Percentiles rank a stretch among this genome's conserved stretches.
Conservation (phyloP, 2,113 vertebrate species). For the Rhabdornis inornatus region DNA sequence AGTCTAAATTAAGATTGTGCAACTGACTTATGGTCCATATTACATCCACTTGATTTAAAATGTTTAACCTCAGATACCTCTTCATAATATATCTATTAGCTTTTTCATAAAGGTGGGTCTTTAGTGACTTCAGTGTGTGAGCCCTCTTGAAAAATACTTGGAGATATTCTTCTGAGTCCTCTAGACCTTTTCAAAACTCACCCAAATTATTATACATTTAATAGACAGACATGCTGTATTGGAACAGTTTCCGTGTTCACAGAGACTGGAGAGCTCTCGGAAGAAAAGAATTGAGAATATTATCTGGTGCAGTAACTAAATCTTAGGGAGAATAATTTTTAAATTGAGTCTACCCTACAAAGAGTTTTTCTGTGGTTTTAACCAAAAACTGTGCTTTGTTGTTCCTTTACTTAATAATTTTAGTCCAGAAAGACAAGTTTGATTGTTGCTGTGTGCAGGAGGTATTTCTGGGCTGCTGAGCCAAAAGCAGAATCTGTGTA, state of each 20-base stretch:
- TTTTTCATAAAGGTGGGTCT: neutral
- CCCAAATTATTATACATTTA: neutral
- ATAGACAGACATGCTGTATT: neutral
- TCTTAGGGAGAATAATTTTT: neutral
- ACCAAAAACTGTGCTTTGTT: neutral
- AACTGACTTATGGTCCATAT: neutral
- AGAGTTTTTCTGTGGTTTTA: neutral
- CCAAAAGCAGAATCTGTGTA: neutral
- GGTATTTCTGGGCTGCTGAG: neutral
- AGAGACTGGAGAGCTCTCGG: neutral
- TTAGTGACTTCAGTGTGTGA: neutral
- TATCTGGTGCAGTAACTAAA: neutral
- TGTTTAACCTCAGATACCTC: neutral
- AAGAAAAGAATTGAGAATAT: neutral
- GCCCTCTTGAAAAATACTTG: neutral
- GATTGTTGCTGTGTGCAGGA: neutral
- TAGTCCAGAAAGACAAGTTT: neutral
- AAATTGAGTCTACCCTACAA: neutral
- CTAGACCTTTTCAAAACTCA: neutral
- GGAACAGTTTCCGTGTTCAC: neutral
- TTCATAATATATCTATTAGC: neutral
- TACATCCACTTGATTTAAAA: neutral
- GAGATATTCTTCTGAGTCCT: neutral
- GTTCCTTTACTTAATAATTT: neutral
- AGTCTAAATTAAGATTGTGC: neutral